A percentile compares a stretch with the other conserved stretches of the same genome.
phyloP scores from a whole-genome alignment of 2,888 invertebrate species.

The Tipula helvola region DNA sequence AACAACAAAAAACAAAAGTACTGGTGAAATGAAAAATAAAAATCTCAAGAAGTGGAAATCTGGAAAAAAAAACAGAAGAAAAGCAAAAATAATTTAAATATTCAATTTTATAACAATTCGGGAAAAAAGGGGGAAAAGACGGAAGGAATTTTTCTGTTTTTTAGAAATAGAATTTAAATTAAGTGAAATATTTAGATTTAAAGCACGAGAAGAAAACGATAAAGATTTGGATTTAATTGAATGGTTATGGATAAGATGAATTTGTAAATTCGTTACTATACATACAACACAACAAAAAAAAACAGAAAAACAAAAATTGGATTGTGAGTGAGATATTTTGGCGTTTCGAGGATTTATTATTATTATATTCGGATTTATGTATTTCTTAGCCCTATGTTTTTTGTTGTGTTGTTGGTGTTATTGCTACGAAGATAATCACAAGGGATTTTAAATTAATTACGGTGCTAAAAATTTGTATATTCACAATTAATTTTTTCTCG shows the following conservation, averaged over 20 bases:
- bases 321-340: background rate
- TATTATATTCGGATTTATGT: background rate
- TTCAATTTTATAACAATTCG: background rate
- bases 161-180: background rate
- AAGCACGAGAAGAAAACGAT: background rate
- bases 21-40: background rate
- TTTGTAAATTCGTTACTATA: background rate
- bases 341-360: background rate
- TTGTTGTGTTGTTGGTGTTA: background rate
- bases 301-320: background rate
- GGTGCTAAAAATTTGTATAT: background rate
- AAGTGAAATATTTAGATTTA: background rate
- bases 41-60: background rate
- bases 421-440: background rate
- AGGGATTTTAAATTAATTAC: background rate
- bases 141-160: background rate
- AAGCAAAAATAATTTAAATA: background rate
- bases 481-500: background rate
- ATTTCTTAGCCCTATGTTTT: background rate
- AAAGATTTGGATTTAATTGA: slow-evolving; percentile 4
- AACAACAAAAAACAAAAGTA: background rate
- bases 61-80: background rate
- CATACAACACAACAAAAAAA: background rate
- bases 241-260: slow-evolving; percentile 4
- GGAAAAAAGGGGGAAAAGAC: background rate